Evolutionary conservation across 1,140 invertebrate genomes (phyloP).

Genomic region (Drosophila mayri): DNA sequence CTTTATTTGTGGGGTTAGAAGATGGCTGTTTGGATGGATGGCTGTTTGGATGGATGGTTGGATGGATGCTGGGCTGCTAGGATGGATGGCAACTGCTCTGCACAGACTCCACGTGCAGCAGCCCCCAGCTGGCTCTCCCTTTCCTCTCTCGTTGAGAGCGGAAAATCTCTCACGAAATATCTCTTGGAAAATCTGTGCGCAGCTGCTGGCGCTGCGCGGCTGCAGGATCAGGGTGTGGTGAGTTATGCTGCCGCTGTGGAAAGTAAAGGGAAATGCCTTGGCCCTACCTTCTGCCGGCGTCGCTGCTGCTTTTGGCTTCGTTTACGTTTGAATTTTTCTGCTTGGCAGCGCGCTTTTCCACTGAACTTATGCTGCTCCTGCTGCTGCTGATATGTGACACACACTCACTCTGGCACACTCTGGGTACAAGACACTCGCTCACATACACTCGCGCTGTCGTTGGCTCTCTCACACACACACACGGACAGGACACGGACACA

Average conservation of each 20-base stretch:
- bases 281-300: slow-evolving; percentile 74
- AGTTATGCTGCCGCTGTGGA: slow-evolving; percentile 72
- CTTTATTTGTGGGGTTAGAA: slow-evolving; percentile 16
- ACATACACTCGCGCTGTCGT: slow-evolving; percentile 24
- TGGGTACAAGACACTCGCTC: slow-evolving; percentile 50
- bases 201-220: slow-evolving; percentile 59
- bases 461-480: slow-evolving; percentile 37
- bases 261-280: slow-evolving; percentile 59
- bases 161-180: slow-evolving; percentile 1
- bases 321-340: slow-evolving; percentile 51
- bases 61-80: slow-evolving; percentile 41
- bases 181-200: slow-evolving; percentile 58
- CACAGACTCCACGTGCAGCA: slow-evolving; percentile 78
- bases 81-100: slow-evolving; percentile 65
- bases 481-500: slow-evolving; percentile 40
- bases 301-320: slow-evolving; percentile 53
- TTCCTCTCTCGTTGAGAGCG: slow-evolving; percentile 4
- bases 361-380: slow-evolving; percentile 45
- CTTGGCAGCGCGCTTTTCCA: slow-evolving; percentile 61
- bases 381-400: slow-evolving; percentile 69
- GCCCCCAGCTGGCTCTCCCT: slow-evolving; percentile 14
- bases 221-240: slow-evolving; percentile 84
- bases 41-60: slow-evolving; percentile 37
- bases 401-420: slow-evolving; percentile 45
- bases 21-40: slow-evolving; percentile 43